Percentiles rank a stretch among this genome's conserved stretches.
These are phyloP conservation scores for Montipora sp. DNA, from an alignment of 64 coral and sea anemone genomes.

Conservation along the genomic window DNA sequence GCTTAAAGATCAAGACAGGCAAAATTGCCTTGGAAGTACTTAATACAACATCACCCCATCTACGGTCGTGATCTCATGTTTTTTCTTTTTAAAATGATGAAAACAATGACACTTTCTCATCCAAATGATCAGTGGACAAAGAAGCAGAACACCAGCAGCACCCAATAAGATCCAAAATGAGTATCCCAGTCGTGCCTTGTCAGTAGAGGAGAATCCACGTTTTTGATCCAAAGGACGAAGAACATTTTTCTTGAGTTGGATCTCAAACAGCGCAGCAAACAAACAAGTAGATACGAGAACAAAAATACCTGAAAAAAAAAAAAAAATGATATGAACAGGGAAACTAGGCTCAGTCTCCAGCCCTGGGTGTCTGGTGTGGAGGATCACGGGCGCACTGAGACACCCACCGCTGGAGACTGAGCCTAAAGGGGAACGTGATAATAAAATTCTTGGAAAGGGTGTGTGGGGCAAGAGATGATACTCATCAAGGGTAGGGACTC, in stretches of 20 bases:
- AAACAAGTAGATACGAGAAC: conserved; percentile 63
- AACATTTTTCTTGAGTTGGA: conserved; percentile 86
- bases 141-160: conserved; percentile 61
- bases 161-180: conserved; percentile 85
- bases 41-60: conserved; percentile 97
- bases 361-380: too few species aligned
- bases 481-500: too few species aligned
- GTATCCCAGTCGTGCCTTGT: conserved; percentile 75
- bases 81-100: conserved; percentile 73
- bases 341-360: too few species aligned
- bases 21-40: neutral
- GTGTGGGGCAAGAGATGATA: too few species aligned
- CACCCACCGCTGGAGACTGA: too few species aligned
- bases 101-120: conserved; percentile 75
- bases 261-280: conserved; percentile 81
- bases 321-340: too few species aligned
- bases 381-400: too few species aligned
- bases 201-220: conserved; percentile 71
- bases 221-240: conserved; percentile 61
- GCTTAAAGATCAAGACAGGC: too few species aligned
- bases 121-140: conserved; percentile 69
- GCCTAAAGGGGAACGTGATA: too few species aligned
- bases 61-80: conserved; percentile 56
- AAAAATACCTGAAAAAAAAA: conserved; percentile 61
- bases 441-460: too few species aligned